These are phyloP conservation scores for Mimas tiliae DNA, from an alignment of 2,888 invertebrate genomes.

Conservation along the genomic window DNA sequence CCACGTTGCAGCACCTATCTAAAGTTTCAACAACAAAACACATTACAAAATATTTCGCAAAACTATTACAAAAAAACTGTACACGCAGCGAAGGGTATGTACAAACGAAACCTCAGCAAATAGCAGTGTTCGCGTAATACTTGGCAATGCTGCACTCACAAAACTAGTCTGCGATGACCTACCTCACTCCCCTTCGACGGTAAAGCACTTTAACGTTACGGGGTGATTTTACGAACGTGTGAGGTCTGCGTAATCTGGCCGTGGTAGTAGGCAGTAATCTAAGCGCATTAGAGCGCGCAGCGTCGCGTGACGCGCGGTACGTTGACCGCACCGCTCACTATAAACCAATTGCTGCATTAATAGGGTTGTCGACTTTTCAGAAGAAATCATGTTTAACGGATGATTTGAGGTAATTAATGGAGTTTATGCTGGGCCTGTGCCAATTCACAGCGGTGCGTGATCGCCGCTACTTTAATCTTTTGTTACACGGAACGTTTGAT, in stretches of 20 bases:
- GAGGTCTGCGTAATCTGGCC: conserved; percentile 56
- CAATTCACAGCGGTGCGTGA: conserved; percentile 10
- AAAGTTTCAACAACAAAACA: conserved; percentile 27
- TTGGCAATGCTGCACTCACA: conserved; percentile 56
- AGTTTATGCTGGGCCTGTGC: conserved; percentile 12
- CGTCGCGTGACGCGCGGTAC: conserved; percentile 79
- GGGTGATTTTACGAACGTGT: conserved; percentile 33
- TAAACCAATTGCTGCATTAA: conserved; percentile 72
- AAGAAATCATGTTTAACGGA: conserved; percentile 25
- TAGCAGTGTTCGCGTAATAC: conserved; percentile 69
- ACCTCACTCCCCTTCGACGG: conserved; percentile 35
- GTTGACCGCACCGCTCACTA: conserved; percentile 75
- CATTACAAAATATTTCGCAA: conserved; percentile 23
- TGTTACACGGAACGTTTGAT: conserved; percentile 15
- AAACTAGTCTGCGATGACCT: conserved; percentile 48
- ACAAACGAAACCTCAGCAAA: conserved; percentile 67
- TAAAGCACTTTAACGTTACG: conserved; percentile 9
- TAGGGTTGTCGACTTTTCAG: conserved; percentile 59
- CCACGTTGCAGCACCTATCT: conserved; percentile 4
- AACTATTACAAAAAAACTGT: conserved; percentile 36
- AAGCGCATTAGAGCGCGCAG: conserved; percentile 77
- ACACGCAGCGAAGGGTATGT: conserved; percentile 47
- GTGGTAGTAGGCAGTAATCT: conserved; percentile 74
- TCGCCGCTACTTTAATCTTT: conserved; percentile 9
- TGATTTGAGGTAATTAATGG: conserved; percentile 27